phyloP scores from a whole-genome alignment of 2,888 invertebrate genomes.

The Amphimallon solstitiale region DNA sequence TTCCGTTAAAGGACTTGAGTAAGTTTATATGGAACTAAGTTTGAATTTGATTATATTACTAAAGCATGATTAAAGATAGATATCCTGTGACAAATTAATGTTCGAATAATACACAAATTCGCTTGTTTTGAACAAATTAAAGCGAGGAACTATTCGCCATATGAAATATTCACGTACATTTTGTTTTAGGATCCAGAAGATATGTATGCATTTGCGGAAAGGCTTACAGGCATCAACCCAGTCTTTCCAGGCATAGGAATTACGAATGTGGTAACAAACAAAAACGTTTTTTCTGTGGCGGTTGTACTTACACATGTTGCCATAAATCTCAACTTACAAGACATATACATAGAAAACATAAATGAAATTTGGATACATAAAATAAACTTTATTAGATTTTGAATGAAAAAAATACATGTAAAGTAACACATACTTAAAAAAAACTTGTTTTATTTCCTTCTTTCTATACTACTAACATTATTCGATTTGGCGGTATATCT shows the following conservation, averaged over 20 bases:
- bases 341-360: conserved; percentile 23
- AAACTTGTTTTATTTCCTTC: too few species aligned
- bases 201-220: conserved; percentile 39
- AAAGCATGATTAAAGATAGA: neutral
- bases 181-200: conserved; percentile 19
- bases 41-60: neutral
- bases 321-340: conserved; percentile 67
- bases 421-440: too few species aligned
- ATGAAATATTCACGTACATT: conserved; percentile 13
- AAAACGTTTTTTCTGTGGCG: conserved; percentile 69
- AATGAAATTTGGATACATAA: conserved; percentile 9
- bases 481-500: too few species aligned
- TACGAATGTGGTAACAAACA: conserved; percentile 56
- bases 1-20: too few species aligned
- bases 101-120: too few species aligned
- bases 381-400: too few species aligned
- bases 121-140: too few species aligned
- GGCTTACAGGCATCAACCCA: conserved; percentile 45
- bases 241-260: conserved; percentile 51
- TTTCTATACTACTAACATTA: too few species aligned
- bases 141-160: too few species aligned
- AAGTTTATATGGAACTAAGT: too few species aligned
- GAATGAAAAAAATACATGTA: too few species aligned
- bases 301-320: conserved; percentile 71
- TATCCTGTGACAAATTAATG: neutral